Percentiles rank a stretch among this genome's conserved stretches.
phyloP scores from a whole-genome alignment of 2,113 vertebrate species.

The Ondatra zibethicus region DNA sequence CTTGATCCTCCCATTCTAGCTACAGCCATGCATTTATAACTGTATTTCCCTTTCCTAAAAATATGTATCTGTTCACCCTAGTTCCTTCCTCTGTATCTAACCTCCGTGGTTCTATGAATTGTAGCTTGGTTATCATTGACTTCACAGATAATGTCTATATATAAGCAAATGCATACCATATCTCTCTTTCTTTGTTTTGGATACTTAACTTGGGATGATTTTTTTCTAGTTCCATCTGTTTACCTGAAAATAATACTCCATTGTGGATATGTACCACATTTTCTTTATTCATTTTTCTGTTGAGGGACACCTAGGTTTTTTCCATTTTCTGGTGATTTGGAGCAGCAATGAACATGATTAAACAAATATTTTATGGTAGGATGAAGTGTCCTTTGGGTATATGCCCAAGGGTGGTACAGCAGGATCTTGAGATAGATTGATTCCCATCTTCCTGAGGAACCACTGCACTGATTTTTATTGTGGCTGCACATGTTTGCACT shows the following conservation, averaged over 20 bases:
- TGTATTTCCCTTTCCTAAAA: neutral
- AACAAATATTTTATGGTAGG: neutral
- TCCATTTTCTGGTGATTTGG: neutral
- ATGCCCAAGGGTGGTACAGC: neutral
- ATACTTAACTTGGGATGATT: neutral
- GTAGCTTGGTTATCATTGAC: too few species aligned
- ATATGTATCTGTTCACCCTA: neutral
- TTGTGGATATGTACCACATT: neutral
- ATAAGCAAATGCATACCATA: neutral
- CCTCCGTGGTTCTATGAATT: too few species aligned
- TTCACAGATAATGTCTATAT: too few species aligned
- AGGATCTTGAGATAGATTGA: neutral
- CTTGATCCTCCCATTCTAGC: neutral
- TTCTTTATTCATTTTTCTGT: neutral
- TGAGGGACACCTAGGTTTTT: neutral
- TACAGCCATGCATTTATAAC: neutral
- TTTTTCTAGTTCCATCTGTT: neutral
- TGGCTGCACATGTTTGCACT: neutral
- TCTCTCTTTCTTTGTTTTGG: neutral
- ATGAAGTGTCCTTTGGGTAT: neutral
- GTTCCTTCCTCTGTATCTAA: neutral
- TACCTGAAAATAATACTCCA: neutral
- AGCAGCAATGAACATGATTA: neutral
- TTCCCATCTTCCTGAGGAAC: neutral
- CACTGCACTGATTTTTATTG: neutral